Evolutionary conservation across 2,888 invertebrate species (phyloP).

Genomic region (Ellobium chinense): DNA sequence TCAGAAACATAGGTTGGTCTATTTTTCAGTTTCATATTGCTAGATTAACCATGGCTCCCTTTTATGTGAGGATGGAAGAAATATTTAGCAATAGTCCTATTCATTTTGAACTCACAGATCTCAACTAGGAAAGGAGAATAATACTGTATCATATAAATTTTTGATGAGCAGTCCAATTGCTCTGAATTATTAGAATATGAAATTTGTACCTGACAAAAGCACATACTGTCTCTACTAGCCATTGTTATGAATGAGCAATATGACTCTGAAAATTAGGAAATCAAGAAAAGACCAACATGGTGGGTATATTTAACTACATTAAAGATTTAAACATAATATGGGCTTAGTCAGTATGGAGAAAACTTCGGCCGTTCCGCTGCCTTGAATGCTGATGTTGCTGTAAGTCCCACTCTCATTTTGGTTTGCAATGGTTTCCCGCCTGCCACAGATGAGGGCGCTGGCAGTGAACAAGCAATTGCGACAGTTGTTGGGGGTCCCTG

Average conservation of each 20-base stretch:
- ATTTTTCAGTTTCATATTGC: no score
- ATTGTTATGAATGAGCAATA: no score
- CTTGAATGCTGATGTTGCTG: conserved; percentile 63
- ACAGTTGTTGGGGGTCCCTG: conserved; percentile 24
- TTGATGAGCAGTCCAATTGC: no score
- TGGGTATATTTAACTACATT: conserved; percentile 3
- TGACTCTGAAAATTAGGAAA: background rate
- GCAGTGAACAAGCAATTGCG: conserved; percentile 31
- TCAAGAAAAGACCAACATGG: background rate
- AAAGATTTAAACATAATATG: conserved; percentile 28
- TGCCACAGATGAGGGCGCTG: conserved; percentile 26
- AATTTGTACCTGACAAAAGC: no score
- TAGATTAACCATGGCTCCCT: no score
- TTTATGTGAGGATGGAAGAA: no score
- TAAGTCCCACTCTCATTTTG: conserved; percentile 72
- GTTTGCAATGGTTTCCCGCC: conserved; percentile 63
- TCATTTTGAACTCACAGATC: no score
- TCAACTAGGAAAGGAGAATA: no score
- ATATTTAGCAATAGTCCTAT: no score
- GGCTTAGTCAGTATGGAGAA: conserved; percentile 70
- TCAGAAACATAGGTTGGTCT: background rate
- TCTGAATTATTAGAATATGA: no score
- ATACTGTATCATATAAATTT: no score
- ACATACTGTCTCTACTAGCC: no score
- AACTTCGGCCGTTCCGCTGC: conserved; percentile 70